These are phyloP conservation scores for Pristiophorus japonicus DNA, from an alignment of 2,113 vertebrate species.

Conservation along the genomic window DNA sequence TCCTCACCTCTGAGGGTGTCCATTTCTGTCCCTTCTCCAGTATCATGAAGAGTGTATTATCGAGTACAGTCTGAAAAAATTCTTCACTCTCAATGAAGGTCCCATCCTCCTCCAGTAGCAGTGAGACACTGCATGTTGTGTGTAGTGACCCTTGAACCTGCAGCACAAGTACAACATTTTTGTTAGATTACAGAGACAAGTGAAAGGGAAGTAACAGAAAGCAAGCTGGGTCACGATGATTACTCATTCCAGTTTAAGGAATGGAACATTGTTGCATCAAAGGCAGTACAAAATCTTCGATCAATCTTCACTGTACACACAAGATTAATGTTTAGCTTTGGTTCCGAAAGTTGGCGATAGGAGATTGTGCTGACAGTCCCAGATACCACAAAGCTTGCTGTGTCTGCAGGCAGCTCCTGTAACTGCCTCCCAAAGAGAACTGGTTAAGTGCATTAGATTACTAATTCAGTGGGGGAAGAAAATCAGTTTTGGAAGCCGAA, in stretches of 20 bases:
- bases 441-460: too few relatives aligned
- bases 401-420: not conserved
- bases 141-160: constrained; percentile 63
- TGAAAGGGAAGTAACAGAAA: not conserved
- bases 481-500: too few relatives aligned
- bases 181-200: too few relatives aligned
- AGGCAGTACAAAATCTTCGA: not conserved
- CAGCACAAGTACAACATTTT: not conserved
- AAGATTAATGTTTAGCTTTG: not conserved
- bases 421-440: not conserved
- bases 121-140: constrained; percentile 43
- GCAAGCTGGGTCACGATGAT: not conserved
- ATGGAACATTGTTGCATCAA: not conserved
- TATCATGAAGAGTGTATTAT: constrained; percentile 70
- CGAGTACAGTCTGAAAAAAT: constrained; percentile 73
- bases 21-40: constrained; percentile 74
- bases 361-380: not conserved
- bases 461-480: too few relatives aligned
- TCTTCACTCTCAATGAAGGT: constrained; percentile 78
- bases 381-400: not conserved
- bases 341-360: not conserved
- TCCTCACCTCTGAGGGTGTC: constrained; percentile 55
- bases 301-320: constrained; percentile 38
- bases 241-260: constrained; percentile 12
- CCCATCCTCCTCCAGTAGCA: constrained; percentile 88